Conservation (phyloP, 1,140 invertebrate genomes). For the Pseudomyrmex pallidus region DNA sequence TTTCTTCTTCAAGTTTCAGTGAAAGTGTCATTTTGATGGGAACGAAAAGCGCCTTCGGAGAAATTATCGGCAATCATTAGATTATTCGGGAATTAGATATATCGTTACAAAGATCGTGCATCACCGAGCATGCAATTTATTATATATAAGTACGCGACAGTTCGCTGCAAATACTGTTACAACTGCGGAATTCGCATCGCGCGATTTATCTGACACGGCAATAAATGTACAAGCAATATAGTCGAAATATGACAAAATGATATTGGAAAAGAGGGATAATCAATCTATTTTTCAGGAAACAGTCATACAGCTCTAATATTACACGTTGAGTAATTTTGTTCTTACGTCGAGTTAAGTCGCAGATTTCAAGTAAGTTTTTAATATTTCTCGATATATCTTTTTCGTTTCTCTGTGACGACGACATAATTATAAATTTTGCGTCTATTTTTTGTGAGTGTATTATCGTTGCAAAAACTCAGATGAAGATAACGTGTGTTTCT, state of each 20-base stretch:
- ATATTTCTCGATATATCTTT: not conserved
- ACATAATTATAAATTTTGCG: not conserved
- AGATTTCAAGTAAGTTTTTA: not conserved
- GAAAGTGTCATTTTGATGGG: constrained; percentile 2
- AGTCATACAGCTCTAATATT: constrained; percentile 18
- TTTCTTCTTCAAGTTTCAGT: not conserved
- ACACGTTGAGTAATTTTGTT: constrained; percentile 2
- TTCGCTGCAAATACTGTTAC: not conserved
- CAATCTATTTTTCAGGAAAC: constrained; percentile 8
- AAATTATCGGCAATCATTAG: constrained; percentile 7
- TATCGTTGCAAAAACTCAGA: too few relatives aligned
- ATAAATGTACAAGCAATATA: not conserved
- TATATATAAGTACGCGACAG: not conserved
- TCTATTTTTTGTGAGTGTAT: not conserved
- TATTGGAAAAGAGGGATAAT: constrained; percentile 17
- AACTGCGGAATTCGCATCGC: not conserved
- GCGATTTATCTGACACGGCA: constrained; percentile 4
- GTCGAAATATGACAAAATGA: not conserved
- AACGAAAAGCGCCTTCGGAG: not conserved
- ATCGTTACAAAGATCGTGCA: not conserved
- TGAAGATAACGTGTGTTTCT: too few relatives aligned
- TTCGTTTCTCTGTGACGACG: not conserved
- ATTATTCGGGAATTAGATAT: not conserved
- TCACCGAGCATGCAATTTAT: not conserved
- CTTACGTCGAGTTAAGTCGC: constrained; percentile 14